Percentiles rank a stretch among this genome's conserved stretches.
phyloP scores from a whole-genome alignment of 1,140 invertebrate genomes.

The Drosophila nikananu region DNA sequence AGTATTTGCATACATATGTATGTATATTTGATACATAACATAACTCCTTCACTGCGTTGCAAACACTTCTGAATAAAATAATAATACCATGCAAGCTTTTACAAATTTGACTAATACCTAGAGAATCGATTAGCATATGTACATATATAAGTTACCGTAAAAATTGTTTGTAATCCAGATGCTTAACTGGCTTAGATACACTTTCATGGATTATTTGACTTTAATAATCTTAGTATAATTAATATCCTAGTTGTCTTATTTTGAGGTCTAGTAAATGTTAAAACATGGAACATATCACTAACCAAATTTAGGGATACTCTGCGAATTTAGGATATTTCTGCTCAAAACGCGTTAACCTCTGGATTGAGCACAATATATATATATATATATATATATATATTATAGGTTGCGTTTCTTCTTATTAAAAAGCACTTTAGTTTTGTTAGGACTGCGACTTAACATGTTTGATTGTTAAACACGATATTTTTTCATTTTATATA shows the following conservation, averaged over 20 bases:
- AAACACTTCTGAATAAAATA: too few species aligned
- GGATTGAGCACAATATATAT: background rate
- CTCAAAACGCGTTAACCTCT: background rate
- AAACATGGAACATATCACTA: background rate
- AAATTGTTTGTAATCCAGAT: background rate
- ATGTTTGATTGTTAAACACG: background rate
- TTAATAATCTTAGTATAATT: background rate
- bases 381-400: too few species aligned
- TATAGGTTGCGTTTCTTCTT: background rate
- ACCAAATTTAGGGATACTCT: background rate
- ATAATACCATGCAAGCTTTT: too few species aligned
- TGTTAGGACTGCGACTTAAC: background rate
- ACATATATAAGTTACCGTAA: background rate
- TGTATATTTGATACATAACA: too few species aligned
- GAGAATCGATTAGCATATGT: background rate
- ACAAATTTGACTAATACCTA: background rate
- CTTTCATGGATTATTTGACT: background rate
- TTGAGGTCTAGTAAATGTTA: background rate
- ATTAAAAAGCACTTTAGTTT: background rate
- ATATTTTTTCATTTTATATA: slow-evolving; percentile 1
- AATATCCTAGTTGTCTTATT: background rate
- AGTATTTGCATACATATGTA: too few species aligned
- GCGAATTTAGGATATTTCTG: background rate
- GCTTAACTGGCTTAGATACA: background rate
- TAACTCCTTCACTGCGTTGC: too few species aligned